These are phyloP conservation scores for Drosophila mauritiana DNA, from an alignment of 1,140 invertebrate genomes.

Conservation along the genomic window DNA sequence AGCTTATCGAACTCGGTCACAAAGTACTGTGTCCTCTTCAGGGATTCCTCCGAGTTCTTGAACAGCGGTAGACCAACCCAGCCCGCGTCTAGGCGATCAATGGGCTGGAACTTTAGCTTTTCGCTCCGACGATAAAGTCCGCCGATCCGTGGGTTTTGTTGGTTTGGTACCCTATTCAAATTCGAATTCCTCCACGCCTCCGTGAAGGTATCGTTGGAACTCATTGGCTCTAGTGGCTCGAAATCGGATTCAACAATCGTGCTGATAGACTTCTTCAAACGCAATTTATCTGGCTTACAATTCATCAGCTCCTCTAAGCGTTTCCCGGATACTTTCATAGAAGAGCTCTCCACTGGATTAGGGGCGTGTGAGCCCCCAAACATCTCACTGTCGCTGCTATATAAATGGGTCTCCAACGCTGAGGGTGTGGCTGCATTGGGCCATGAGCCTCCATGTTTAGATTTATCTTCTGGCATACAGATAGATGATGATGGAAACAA, in stretches of 20 bases:
- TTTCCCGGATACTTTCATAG: background rate
- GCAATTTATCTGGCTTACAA: conserved; percentile 6
- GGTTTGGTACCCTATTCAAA: fast-evolving
- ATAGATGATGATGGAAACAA: background rate
- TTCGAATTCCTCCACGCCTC: conserved; percentile 3
- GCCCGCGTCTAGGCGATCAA: conserved; percentile 10
- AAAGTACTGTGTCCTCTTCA: conserved; percentile 3
- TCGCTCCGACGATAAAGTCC: conserved; percentile 11
- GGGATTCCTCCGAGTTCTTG: background rate
- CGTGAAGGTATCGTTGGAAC: conserved; percentile 1
- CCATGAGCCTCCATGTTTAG: too few species aligned
- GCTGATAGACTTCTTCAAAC: conserved; percentile 3
- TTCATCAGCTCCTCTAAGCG: background rate
- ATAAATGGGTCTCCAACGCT: background rate
- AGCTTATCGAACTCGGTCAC: conserved; percentile 4
- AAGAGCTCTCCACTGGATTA: background rate
- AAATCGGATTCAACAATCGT: background rate
- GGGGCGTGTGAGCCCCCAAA: background rate
- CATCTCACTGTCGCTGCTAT: background rate
- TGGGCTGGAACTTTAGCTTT: conserved; percentile 5
- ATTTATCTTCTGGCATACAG: background rate
- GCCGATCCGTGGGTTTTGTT: background rate
- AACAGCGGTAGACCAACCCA: background rate
- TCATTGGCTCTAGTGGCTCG: background rate
- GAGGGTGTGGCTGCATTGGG: background rate